These are phyloP conservation scores for Desmophyllum pertusum DNA, from an alignment of 92 coral and sea anemone genomes.

Conservation along the genomic window DNA sequence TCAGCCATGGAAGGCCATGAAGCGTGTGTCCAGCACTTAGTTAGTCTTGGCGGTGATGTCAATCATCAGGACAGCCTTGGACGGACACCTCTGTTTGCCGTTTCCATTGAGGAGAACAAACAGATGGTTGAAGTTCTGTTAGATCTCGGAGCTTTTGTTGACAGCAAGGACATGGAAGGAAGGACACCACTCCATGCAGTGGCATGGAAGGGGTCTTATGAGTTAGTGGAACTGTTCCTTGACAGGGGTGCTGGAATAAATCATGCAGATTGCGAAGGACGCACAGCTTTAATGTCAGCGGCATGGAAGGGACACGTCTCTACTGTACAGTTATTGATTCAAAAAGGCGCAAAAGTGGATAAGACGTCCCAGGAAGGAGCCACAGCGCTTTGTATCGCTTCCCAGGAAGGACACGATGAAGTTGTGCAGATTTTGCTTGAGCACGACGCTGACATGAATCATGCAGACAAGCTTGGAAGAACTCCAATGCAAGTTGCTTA, in stretches of 20 bases:
- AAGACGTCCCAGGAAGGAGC: constrained; percentile 89
- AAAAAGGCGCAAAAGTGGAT: constrained; percentile 89
- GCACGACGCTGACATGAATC: constrained; percentile 87
- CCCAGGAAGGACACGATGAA: constrained; percentile 98
- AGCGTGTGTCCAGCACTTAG: constrained; percentile 70
- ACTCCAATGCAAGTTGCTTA: constrained; percentile 98
- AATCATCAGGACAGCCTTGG: constrained; percentile 83
- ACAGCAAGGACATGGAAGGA: constrained; percentile 84
- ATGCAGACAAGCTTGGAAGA: constrained; percentile 90
- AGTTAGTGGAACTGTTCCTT: constrained; percentile 77
- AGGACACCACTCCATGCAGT: constrained; percentile 93
- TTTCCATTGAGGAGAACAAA: constrained; percentile 86
- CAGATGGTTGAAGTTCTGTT: constrained; percentile 75
- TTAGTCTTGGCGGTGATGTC: constrained; percentile 75
- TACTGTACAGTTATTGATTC: constrained; percentile 83
- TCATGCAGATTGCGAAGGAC: constrained; percentile 77
- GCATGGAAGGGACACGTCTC: constrained; percentile 97
- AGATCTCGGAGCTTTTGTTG: constrained; percentile 84
- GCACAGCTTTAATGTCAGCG: constrained; percentile 98
- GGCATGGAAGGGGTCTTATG: constrained; percentile 92
- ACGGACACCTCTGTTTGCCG: constrained; percentile 85
- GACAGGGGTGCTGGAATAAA: constrained; percentile 88
- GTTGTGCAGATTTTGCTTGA: constrained; percentile 91
- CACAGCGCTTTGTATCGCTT: constrained; percentile 90
- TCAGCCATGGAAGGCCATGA: constrained; percentile 93